phyloP scores from a whole-genome alignment of 2,113 vertebrate genomes.

The Acanthochromis polyacanthus region DNA sequence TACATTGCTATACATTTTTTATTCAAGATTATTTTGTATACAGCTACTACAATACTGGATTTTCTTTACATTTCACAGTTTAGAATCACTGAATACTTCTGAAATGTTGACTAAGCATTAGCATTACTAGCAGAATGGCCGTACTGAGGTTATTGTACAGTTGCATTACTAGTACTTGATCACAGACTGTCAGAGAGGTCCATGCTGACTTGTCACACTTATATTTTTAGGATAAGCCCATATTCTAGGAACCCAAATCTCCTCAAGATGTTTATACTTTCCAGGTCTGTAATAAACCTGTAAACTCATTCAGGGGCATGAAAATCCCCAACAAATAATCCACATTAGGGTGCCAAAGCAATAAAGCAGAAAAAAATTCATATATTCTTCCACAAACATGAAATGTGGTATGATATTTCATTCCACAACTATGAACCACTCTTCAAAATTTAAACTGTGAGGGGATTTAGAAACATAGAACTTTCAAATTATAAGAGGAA shows the following conservation, averaged over 20 bases:
- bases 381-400: neutral
- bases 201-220: neutral
- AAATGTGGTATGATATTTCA: neutral
- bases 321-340: slow-evolving; percentile 40
- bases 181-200: neutral
- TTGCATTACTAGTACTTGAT: slow-evolving; percentile 14
- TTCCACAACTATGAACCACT: neutral
- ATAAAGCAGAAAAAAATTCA: slow-evolving; percentile 25
- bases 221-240: neutral
- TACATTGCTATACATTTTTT: no score
- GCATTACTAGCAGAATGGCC: neutral
- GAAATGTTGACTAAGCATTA: neutral
- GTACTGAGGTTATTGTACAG: slow-evolving; percentile 13
- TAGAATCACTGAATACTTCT: neutral
- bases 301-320: slow-evolving; percentile 18
- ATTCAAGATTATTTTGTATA: no score
- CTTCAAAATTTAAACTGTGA: no score
- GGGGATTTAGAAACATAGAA: neutral
- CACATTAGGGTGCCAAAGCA: neutral
- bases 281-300: slow-evolving; percentile 32
- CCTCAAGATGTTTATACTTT: slow-evolving; percentile 5
- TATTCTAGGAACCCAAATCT: neutral
- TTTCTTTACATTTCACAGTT: neutral
- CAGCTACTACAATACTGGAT: no score
- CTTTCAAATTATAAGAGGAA: no score